Conservation (phyloP, 2,888 invertebrate genomes). For the Heliconius ethilla region DNA sequence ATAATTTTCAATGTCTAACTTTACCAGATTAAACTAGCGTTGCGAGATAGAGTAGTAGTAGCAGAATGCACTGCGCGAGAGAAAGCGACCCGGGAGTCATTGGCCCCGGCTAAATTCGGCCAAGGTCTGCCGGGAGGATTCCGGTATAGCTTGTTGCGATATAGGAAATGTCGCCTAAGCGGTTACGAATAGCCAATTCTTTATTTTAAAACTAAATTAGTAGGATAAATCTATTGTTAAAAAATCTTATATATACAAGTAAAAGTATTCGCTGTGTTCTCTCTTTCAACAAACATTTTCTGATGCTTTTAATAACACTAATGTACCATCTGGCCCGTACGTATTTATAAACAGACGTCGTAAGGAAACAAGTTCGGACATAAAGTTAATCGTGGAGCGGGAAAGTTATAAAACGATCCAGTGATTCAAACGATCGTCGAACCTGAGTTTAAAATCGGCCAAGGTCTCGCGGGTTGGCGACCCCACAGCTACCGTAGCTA, state of each 20-base stretch:
- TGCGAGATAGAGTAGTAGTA: slow-evolving; percentile 37
- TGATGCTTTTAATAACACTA: slow-evolving; percentile 43
- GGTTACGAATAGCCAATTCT: not conserved
- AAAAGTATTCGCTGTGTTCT: slow-evolving; percentile 27
- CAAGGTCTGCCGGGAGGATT: slow-evolving; percentile 65
- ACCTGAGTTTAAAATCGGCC: slow-evolving; percentile 78
- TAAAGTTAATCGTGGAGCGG: slow-evolving; percentile 72
- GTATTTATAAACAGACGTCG: slow-evolving; percentile 70
- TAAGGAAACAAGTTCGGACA: slow-evolving; percentile 69
- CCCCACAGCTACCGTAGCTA: slow-evolving; percentile 47
- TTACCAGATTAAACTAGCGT: slow-evolving; percentile 6
- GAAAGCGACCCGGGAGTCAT: slow-evolving; percentile 71
- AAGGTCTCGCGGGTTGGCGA: slow-evolving; percentile 74
- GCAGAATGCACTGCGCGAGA: slow-evolving; percentile 57
- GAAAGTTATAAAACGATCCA: slow-evolving; percentile 68
- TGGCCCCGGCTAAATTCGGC: slow-evolving; percentile 74
- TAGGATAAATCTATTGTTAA: not conserved
- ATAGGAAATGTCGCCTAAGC: slow-evolving; percentile 23
- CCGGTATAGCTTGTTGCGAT: slow-evolving; percentile 34
- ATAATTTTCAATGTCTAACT: slow-evolving; percentile 8
- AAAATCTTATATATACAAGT: not conserved
- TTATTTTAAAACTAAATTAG: not conserved
- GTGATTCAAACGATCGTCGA: slow-evolving; percentile 68
- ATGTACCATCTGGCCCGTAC: slow-evolving; percentile 62
- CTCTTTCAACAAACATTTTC: slow-evolving; percentile 40